phyloP scores from a whole-genome alignment of 37 sponge, comb jelly and placozoan genomes.

The Corticium candelabrum region DNA sequence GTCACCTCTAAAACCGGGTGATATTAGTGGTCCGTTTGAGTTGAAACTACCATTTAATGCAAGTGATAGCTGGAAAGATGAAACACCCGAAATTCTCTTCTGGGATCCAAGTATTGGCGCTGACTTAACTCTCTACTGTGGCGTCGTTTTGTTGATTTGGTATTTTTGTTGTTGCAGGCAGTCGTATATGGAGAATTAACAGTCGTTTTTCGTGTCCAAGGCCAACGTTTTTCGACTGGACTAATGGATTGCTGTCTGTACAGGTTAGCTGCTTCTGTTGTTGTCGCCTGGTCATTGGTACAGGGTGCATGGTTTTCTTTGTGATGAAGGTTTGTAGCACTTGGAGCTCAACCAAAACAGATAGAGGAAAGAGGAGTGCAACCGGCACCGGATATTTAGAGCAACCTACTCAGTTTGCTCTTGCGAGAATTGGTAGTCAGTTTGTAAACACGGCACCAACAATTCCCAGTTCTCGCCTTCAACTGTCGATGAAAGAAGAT shows the following conservation, averaged over 20 bases:
- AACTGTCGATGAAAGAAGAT: background rate
- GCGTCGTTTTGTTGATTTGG: background rate
- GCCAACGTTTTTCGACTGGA: too few relatives aligned
- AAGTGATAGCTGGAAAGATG: background rate
- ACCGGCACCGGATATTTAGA: background rate
- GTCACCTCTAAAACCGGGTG: background rate
- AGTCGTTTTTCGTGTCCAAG: too few relatives aligned
- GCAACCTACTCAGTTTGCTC: background rate
- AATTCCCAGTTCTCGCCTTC: background rate
- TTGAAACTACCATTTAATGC: background rate
- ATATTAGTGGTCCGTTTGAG: background rate
- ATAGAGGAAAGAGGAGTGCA: background rate
- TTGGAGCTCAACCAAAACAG: background rate
- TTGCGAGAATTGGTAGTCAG: background rate
- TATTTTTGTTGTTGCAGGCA: background rate
- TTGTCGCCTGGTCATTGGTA: background rate
- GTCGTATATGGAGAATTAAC: too few relatives aligned
- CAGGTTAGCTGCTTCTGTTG: background rate
- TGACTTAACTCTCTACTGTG: background rate
- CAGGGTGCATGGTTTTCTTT: background rate
- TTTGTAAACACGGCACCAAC: background rate
- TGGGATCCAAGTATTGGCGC: background rate
- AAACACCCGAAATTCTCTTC: background rate
- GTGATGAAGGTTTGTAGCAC: background rate
- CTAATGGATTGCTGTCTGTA: background rate